These are phyloP conservation scores for Meliscaeva auricollis DNA, from an alignment of 2,888 invertebrate genomes.

Conservation along the genomic window DNA sequence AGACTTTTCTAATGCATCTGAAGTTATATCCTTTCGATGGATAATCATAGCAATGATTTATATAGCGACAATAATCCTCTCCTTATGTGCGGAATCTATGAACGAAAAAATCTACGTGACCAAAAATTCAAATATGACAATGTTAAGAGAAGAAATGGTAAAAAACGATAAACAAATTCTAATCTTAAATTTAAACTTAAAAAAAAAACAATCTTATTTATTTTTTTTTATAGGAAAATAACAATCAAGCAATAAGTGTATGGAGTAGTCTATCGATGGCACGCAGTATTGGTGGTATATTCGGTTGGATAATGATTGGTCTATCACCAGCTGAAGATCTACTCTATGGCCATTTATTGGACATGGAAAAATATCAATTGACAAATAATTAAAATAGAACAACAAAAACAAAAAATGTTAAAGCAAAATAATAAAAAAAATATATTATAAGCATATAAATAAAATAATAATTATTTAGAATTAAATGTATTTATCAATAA, in stretches of 20 bases:
- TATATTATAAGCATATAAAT: constrained; percentile 32
- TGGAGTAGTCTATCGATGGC: constrained; percentile 86
- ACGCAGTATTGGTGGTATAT: constrained; percentile 85
- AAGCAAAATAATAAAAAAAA: constrained; percentile 35
- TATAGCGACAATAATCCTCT: constrained; percentile 84
- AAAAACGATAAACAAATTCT: constrained; percentile 57
- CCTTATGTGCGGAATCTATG: constrained; percentile 83
- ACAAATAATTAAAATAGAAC: constrained; percentile 82
- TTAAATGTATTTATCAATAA: constrained; percentile 72
- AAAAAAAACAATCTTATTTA: constrained; percentile 11
- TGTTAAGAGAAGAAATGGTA: constrained; percentile 83
- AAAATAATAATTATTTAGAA: constrained; percentile 41
- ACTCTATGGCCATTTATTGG: constrained; percentile 85
- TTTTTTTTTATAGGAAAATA: constrained; percentile 82
- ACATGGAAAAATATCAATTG: constrained; percentile 84
- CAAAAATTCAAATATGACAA: constrained; percentile 82
- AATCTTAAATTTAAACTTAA: not conserved
- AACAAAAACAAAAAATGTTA: constrained; percentile 11
- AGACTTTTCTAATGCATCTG: constrained; percentile 82
- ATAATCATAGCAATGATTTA: constrained; percentile 84
- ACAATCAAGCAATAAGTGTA: constrained; percentile 84
- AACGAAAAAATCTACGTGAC: constrained; percentile 83
- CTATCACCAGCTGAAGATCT: constrained; percentile 85
- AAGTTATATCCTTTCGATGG: constrained; percentile 84
- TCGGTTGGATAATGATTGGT: constrained; percentile 86